These are phyloP conservation scores for Chionis minor DNA, from an alignment of 2,113 vertebrate species.

Conservation along the genomic window DNA sequence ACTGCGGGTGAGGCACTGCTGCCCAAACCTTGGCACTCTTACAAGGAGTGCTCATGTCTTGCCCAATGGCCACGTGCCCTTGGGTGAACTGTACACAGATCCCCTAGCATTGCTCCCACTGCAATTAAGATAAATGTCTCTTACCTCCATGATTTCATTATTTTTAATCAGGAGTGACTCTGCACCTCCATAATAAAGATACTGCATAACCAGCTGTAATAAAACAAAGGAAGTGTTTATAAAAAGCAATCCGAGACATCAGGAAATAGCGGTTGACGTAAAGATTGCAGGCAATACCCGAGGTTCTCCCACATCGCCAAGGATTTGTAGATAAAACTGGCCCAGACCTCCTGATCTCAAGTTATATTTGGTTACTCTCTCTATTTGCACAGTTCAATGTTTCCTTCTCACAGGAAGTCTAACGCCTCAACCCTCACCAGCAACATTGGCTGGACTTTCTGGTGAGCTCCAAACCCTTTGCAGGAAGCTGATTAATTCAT, in stretches of 20 bases:
- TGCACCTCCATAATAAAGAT: slow-evolving; percentile 93
- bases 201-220: slow-evolving; percentile 96
- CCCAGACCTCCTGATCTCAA: background rate
- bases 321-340: background rate
- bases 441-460: background rate
- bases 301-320: background rate
- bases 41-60: background rate
- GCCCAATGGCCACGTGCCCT: background rate
- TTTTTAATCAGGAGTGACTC: slow-evolving; percentile 95
- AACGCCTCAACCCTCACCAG: background rate
- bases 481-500: background rate
- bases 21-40: background rate
- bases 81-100: background rate
- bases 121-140: background rate
- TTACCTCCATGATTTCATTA: slow-evolving; percentile 96
- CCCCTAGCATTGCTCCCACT: background rate
- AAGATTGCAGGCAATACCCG: background rate
- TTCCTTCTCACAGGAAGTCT: background rate
- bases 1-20: background rate
- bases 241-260: background rate
- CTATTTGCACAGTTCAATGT: background rate
- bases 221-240: slow-evolving; percentile 26
- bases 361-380: background rate
- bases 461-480: background rate
- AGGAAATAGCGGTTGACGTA: background rate